Base-by-base conservation (phyloP, 2,797 vertebrate genomes). In the Aphelocoma californica region DNA sequence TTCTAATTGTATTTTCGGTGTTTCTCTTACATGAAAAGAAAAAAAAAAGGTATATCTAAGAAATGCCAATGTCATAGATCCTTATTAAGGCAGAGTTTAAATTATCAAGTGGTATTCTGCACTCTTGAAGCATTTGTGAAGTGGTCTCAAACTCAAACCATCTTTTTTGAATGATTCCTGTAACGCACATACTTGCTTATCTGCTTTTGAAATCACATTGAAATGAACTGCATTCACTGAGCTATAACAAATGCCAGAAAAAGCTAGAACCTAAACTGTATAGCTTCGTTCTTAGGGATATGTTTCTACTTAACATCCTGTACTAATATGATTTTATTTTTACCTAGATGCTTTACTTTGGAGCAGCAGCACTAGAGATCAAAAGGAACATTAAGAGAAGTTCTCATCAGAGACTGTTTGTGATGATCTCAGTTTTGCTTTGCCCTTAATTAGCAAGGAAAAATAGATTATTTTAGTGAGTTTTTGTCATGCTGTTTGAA, bases 401-500 rank as follows among this genome's bases (percentile, higher is more conserved):
- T 65, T 91, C 66, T 95, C 44, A 74, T 56, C 70, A 81, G 44
- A 91, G 14, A 32, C 18, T 54, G 18, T 64, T 77, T n/a, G 42
- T 42, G 42, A 69, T 79, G 54, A 67, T 82, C 64, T 80, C 84
- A n/a, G 1, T 83, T 84, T 81, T 71, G 40, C 23, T 84, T 94
- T 31, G 29, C 28, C 24, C 81, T 48, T 81, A 81, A 81, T 89
- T 81, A 71, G 40, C 6, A 0, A 67, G 23, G 40, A 78, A 93
- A 92, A 86, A 29, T 44, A 78, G 45, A 53, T 90, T 82, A 8
- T 91, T 85, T 79, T 60, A 74, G 31, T 71, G 67, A 89, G 88
- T 44, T 50, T 93, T 87, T 92, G 44, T 81, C 61, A 29, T 53
- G 61, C n/a, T 94, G 45, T 86, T 91, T 94, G 83, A 86, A 91